Base-by-base conservation (phyloP, 2,888 invertebrate species). In the Noctua pronuba region DNA sequence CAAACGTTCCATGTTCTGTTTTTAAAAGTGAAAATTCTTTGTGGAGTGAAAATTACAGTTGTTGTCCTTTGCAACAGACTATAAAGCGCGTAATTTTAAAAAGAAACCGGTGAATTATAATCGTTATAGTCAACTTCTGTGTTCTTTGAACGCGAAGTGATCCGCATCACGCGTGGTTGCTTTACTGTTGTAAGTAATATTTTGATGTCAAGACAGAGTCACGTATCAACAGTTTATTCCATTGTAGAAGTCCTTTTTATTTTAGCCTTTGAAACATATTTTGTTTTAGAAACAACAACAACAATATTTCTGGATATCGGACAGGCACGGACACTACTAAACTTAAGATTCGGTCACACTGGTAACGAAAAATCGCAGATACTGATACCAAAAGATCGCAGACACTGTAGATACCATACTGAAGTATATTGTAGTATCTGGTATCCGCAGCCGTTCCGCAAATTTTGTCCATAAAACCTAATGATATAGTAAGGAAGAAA, bases 41-140 rank as follows among this genome's bases (percentile, higher is more conserved):
- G 75, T 73, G 21, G 7, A 75, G 74, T 73, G 55, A 73, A n/a
- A 78, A 77, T 81, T 67, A 79, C 28, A 11, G 60, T 74, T 77
- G 64, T 77, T 75, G 79, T 74, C 66, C 75, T 73, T 75, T 78
- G 74, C 31, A 77, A 60, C 52, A 72, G 64, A n/a, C n/a, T n/a
- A n/a, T 69, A 70, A 49, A 79, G 77, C 38, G 64, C 73, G 52
- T 52, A 66, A 67, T 74, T 80, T 80, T 79, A 49, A 77, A 78
- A 77, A 52, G 70, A 77, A 75, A 75, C 38, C 5, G 35, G 1
- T 41, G 41, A 75, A 75, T 78, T 62, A 75, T 82, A 73, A 76
- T 85, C 18, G 35, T 72, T 79, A 65, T 55, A 69, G 74, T 70
- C 16, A 49, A 73, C 31, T 55, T 74, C 5, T 69, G n/a, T 64